phyloP scores from a whole-genome alignment of 2,113 vertebrate species.

The Etia nguti region DNA sequence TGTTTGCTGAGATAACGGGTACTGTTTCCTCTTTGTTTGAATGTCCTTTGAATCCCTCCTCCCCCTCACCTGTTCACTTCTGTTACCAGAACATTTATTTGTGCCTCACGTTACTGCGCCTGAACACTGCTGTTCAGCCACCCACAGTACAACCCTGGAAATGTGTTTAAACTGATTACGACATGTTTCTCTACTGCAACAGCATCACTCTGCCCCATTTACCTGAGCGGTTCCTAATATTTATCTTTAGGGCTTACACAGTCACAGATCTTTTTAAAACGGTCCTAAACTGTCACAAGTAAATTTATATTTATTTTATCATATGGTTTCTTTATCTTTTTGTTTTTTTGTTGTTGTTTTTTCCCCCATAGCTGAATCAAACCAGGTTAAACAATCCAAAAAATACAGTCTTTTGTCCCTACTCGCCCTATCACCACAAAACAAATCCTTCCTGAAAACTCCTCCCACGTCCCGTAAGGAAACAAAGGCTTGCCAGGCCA shows the following conservation, averaged over 20 bases:
- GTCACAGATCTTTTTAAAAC: background rate
- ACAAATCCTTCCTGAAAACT: conserved; percentile 71
- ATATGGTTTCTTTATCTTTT: conserved; percentile 28
- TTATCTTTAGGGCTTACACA: background rate
- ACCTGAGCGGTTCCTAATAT: background rate
- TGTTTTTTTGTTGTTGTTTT: background rate
- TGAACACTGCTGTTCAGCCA: background rate
- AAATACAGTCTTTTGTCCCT: conserved; percentile 81
- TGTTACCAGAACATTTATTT: conserved; percentile 9
- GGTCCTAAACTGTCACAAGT: conserved; percentile 31
- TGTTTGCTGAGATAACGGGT: conserved; percentile 42
- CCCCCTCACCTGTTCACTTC: background rate
- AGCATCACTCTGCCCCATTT: background rate
- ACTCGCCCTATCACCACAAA: conserved; percentile 78
- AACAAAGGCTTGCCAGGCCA: conserved; percentile 18
- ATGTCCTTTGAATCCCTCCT: conserved; percentile 22
- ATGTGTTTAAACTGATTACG: background rate
- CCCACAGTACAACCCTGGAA: background rate
- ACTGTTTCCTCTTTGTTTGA: conserved; percentile 30
- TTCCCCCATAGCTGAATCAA: conserved; percentile 76
- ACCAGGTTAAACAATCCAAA: conserved; percentile 73
- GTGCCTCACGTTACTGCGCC: background rate
- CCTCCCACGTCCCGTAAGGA: conserved; percentile 68
- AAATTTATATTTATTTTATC: conserved; percentile 40
- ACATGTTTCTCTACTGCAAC: background rate